Conservation (phyloP, 2,113 vertebrate species). For the Chrysemys picta region DNA sequence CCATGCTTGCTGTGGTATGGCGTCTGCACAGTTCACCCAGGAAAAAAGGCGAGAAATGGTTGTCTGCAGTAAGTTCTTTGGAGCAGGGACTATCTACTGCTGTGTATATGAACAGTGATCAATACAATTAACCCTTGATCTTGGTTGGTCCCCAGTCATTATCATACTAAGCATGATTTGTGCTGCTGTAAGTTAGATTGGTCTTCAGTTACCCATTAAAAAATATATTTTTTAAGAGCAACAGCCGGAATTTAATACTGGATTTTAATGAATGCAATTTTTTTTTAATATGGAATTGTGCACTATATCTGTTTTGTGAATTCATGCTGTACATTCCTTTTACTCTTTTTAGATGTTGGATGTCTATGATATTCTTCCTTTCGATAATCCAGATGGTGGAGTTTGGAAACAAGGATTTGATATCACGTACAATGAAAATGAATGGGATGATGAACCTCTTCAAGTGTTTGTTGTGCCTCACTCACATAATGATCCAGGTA, state of each 20-base stretch:
- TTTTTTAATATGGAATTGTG: neutral
- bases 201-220: neutral
- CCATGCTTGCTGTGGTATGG: too few relatives aligned
- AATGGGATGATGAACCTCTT: slow-evolving; percentile 88
- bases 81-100: neutral
- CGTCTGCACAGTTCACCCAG: too few relatives aligned
- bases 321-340: slow-evolving; percentile 9
- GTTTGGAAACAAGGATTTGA: slow-evolving; percentile 97
- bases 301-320: neutral
- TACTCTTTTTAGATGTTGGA: slow-evolving; percentile 87
- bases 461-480: slow-evolving; percentile 93
- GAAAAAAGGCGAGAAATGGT: too few relatives aligned
- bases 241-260: neutral
- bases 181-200: neutral
- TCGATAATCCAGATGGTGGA: slow-evolving; percentile 93
- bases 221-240: neutral
- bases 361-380: slow-evolving; percentile 89
- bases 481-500: slow-evolving; percentile 96
- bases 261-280: neutral
- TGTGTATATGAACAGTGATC: neutral
- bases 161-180: neutral
- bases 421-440: slow-evolving; percentile 85
- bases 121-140: neutral
- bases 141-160: neutral
- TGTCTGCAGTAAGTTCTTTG: neutral